phyloP scores from a whole-genome alignment of 2,888 invertebrate species.

The Eupithecia insigniata region DNA sequence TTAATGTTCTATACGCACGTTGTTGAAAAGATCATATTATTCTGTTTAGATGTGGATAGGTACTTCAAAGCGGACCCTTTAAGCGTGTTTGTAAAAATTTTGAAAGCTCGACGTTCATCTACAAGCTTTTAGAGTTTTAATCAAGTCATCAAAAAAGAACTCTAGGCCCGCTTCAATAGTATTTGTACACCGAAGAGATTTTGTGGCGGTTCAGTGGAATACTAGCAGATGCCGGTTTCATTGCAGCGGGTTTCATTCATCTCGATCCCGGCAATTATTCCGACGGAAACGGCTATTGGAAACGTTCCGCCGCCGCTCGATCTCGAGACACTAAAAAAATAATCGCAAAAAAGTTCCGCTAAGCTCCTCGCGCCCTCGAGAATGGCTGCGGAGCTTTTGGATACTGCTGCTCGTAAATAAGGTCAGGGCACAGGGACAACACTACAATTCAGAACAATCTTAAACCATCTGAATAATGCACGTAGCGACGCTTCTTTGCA shows the following conservation, averaged over 20 bases:
- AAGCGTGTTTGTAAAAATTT: constrained; percentile 27
- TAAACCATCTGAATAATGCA: constrained; percentile 61
- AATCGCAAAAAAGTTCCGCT: constrained; percentile 54
- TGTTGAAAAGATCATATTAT: not conserved
- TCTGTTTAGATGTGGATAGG: not conserved
- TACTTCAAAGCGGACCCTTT: constrained; percentile 18
- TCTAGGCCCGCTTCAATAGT: constrained; percentile 30
- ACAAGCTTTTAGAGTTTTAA: constrained; percentile 38
- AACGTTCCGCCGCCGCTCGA: constrained; percentile 53
- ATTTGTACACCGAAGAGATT: constrained; percentile 37
- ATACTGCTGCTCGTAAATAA: constrained; percentile 43
- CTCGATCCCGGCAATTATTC: constrained; percentile 65
- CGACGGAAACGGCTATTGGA: constrained; percentile 53
- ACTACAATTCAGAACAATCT: constrained; percentile 44
- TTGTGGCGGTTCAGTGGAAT: constrained; percentile 33
- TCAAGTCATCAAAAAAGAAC: constrained; percentile 37
- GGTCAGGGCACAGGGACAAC: constrained; percentile 42
- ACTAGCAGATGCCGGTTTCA: constrained; percentile 32
- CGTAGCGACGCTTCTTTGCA: constrained; percentile 56
- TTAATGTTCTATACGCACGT: not conserved
- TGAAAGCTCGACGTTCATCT: constrained; percentile 38
- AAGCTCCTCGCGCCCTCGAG: constrained; percentile 46
- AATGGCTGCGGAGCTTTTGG: constrained; percentile 56
- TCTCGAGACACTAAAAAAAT: constrained; percentile 59
- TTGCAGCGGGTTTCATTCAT: constrained; percentile 51